Conservation (phyloP, 2,113 vertebrate genomes). For the Phasianus colchicus region DNA sequence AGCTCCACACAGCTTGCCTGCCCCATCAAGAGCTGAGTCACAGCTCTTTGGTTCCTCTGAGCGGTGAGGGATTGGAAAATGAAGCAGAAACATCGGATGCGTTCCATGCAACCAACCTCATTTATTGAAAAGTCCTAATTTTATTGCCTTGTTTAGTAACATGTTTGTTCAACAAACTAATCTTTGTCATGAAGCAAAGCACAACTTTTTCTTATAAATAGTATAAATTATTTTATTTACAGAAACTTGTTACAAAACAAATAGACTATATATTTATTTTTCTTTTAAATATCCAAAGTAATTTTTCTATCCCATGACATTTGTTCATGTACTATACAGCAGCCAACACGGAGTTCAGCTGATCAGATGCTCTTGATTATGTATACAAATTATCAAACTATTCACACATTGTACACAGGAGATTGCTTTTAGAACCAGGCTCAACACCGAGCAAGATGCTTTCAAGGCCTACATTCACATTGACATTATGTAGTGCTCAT, state of each 20-base stretch:
- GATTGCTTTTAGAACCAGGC: conserved; percentile 88
- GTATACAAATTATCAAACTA: conserved; percentile 91
- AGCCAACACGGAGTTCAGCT: conserved; percentile 99
- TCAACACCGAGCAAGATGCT: conserved; percentile 82
- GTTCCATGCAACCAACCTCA: conserved; percentile 79
- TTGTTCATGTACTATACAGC: conserved; percentile 99
- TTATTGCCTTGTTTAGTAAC: conserved; percentile 83
- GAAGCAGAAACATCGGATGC: conserved; percentile 75
- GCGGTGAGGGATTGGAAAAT: conserved; percentile 58
- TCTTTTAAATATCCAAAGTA: conserved; percentile 99
- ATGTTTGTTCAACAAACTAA: conserved; percentile 83
- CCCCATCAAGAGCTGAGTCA: too few relatives aligned
- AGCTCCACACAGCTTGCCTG: background rate
- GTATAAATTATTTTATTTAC: conserved; percentile 99
- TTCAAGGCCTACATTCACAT: conserved; percentile 91
- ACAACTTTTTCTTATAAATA: conserved; percentile 99
- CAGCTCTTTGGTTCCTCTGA: conserved; percentile 22
- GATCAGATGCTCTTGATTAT: conserved; percentile 95
- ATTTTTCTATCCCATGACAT: conserved; percentile 96
- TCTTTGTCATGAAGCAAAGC: conserved; percentile 84
- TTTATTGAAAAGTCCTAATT: conserved; percentile 83
- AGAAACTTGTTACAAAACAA: conserved; percentile 99
- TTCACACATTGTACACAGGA: conserved; percentile 94
- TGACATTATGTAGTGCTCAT: conserved; percentile 91
- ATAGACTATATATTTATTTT: conserved; percentile 99